Base-by-base conservation (phyloP, 1,140 invertebrate genomes). In the Eriocheir sinensis region DNA sequence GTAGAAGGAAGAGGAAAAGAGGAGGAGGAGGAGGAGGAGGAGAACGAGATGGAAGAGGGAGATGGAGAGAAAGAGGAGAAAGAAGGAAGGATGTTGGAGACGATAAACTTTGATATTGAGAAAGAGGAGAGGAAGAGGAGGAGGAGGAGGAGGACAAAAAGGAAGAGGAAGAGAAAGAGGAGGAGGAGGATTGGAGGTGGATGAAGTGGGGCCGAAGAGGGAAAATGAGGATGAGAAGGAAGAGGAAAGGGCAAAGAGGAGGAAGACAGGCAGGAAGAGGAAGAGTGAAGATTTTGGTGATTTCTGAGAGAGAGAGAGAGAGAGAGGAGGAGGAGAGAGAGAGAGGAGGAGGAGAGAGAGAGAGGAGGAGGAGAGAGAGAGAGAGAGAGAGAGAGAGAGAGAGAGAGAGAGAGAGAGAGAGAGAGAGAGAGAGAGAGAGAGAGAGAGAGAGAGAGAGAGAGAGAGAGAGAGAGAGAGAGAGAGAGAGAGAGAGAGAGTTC, bases 361-460 rank as follows among this genome's bases (percentile, higher is more conserved):
- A 30, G n/a, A 34, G 36, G 81, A n/a, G n/a, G n/a, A 34, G 36
- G 85, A 40, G 36, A 40, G 85, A 88, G 85, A 88, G 36, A 88
- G 36, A 32, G 30, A 40, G 85, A 36, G 36, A 40, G 30, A 88
- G 36, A 40, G 36, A 88, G 81, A 83, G 85, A 88, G 85, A 88
- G 36, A 36, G 85, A 40, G 36, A 40, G 85, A 88, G 85, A 40
- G 36, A 88, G 81, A 83, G n/a, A n/a, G 81, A 83, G n/a, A 83
- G 81, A 72, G 81, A 83, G n/a, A 83, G 81, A 83, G n/a, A n/a
- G n/a, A 83, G n/a, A n/a, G 81, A n/a, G 36, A 83, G 81, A 83
- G n/a, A 9, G n/a, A 9, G 8, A 83, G 81, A 83, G n/a, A 83
- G 81, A 88, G 34, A 34, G 38, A 30, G 34, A 34, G 85, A 88